Evolutionary conservation across 2,797 vertebrate genomes (phyloP), one percentile per base, ranked within the genome.

Genomic region (Dicrostonyx torquatus): DNA sequence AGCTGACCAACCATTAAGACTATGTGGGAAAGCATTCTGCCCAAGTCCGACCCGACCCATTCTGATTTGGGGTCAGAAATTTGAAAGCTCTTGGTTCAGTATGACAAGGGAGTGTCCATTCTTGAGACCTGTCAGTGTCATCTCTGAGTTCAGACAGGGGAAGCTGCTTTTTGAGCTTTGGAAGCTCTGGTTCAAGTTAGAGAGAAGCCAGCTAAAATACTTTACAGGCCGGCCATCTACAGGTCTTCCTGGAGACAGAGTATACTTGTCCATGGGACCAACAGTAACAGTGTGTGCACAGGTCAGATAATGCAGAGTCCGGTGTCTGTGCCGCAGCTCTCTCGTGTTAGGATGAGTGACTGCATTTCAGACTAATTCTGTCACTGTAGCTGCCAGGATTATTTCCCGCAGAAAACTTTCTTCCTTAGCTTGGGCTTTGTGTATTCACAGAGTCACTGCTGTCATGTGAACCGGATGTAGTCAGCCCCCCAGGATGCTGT

Each of bases 341-440:
- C 83, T 31, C 5, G 17, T 34, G 29, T 93, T 45, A 50, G 8
- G 45, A 58, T n/a, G 43, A 64, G 43, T 17, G 29, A 76, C 78
- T 31, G 68, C 45, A 84, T 82, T 85, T 94, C 53, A 90, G 60
- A 93, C 13, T 53, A 50, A 72, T 8, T 84, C 66, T 92, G 87
- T 29, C 17, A 68, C 62, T 62, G 72, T 29, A 90, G 70, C 20
- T 72, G 37, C 20, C 90, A 48, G 85, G 66, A 17, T 82, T 78
- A 20, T 45, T 82, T 95, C 58, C 29, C 73, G 2, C 9, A 78
- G 34, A 64, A 90, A 58, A 94, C 55, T 80, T 26, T 40, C 1
- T 80, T 87, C 40, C 68, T 94, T 80, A 50, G 60, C 15, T 29
- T 53, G 24, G 48, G n/a, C 76, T 68, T 89, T 85, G n/a, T 50